phyloP scores from a whole-genome alignment of 2,888 invertebrate species.

The Ferrisia virgata region DNA sequence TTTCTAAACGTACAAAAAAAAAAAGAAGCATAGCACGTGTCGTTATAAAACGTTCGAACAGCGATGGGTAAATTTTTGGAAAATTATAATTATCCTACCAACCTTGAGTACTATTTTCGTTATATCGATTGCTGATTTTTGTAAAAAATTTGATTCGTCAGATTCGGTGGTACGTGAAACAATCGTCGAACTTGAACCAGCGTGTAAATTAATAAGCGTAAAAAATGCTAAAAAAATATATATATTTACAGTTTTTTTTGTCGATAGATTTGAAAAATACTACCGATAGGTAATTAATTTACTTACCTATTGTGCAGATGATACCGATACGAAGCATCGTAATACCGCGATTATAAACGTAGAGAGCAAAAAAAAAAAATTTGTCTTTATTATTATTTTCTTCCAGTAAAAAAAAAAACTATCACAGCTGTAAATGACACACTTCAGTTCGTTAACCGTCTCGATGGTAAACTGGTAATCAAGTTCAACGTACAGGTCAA shows the following conservation, averaged over 20 bases:
- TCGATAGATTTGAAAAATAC: background rate
- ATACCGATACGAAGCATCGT: background rate
- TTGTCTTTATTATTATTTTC: background rate
- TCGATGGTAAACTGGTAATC: slow-evolving; percentile 25
- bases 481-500: slow-evolving; percentile 33
- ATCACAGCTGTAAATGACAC: slow-evolving; percentile 5
- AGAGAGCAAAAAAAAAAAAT: background rate
- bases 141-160: background rate
- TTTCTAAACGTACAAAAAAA: background rate
- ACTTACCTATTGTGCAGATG: background rate
- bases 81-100: background rate
- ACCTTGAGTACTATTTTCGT: slow-evolving; percentile 6
- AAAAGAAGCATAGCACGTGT: background rate
- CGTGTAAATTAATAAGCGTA: background rate
- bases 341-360: background rate
- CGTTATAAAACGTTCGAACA: too few relatives aligned
- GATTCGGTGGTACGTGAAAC: background rate
- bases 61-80: too few relatives aligned
- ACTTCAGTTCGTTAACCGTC: slow-evolving; percentile 32
- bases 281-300: background rate
- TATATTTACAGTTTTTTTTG: background rate
- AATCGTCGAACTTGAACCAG: background rate
- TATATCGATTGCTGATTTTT: slow-evolving; percentile 15
- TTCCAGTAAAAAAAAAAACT: background rate
- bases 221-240: background rate